Percentiles rank a stretch among this genome's conserved stretches.
phyloP scores from a whole-genome alignment of 2,888 invertebrate genomes.

The Melanostoma mellinum region DNA sequence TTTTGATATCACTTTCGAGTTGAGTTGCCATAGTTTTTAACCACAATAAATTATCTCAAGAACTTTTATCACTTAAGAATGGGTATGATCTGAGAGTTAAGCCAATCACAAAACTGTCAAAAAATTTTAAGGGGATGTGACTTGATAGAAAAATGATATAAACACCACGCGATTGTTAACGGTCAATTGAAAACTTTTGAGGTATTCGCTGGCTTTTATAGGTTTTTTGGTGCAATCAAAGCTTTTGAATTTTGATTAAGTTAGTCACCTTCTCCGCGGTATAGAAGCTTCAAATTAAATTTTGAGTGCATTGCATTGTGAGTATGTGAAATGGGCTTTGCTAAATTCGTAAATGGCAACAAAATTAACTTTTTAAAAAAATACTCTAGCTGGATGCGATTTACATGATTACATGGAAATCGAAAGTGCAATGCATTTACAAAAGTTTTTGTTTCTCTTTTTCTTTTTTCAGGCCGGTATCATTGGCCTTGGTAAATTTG shows the following conservation, averaged over 20 bases:
- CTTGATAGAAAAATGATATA: not conserved
- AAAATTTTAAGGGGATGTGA: too few species aligned
- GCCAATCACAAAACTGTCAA: too few species aligned
- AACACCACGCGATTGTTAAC: constrained; percentile 17
- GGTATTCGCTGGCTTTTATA: constrained; percentile 43
- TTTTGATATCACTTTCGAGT: not conserved
- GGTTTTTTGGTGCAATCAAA: constrained; percentile 16
- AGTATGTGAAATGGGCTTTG: not conserved
- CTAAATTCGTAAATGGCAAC: too few species aligned
- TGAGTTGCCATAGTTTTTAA: constrained; percentile 25
- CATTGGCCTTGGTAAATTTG: too few species aligned
- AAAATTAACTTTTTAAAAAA: too few species aligned
- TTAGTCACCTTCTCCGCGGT: not conserved
- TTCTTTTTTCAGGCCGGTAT: too few species aligned
- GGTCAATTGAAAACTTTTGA: constrained; percentile 42
- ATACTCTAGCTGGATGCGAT: too few species aligned
- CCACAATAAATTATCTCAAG: not conserved
- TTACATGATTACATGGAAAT: too few species aligned
- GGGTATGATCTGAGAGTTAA: too few species aligned
- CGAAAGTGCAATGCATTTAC: too few species aligned
- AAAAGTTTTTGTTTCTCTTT: too few species aligned
- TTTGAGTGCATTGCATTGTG: not conserved
- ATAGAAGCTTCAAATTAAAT: not conserved
- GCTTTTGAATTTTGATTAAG: constrained; percentile 1
- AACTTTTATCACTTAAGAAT: not conserved